Conservation (phyloP, 1,140 invertebrate species). For the Mactra quadrangularis region DNA sequence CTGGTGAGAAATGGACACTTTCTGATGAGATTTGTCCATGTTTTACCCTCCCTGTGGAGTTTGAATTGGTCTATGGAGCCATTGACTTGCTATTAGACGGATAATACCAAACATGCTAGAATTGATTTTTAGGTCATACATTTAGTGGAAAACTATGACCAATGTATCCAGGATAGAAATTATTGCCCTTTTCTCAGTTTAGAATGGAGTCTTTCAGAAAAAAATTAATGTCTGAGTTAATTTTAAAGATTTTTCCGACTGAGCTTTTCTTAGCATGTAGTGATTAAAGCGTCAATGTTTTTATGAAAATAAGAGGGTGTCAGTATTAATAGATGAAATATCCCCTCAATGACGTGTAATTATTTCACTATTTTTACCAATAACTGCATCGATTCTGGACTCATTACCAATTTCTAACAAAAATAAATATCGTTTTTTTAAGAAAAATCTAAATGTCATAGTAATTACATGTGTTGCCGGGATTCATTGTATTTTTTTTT, state of each 20-base stretch:
- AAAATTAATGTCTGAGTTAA: constrained; percentile 25
- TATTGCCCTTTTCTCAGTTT: constrained; percentile 25
- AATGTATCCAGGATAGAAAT: constrained; percentile 21
- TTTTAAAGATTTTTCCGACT: constrained; percentile 27
- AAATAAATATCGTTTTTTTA: too few relatives aligned
- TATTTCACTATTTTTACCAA: constrained; percentile 13
- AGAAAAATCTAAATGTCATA: too few relatives aligned
- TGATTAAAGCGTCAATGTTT: constrained; percentile 34
- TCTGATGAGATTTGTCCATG: constrained; percentile 11
- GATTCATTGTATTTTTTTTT: too few relatives aligned
- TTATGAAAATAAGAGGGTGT: constrained; percentile 48
- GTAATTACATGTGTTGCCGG: too few relatives aligned
- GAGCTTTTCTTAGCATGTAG: constrained; percentile 43
- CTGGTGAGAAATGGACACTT: constrained; percentile 53
- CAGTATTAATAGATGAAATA: constrained; percentile 14
- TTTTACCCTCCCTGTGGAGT: constrained; percentile 26
- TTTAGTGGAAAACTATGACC: neutral
- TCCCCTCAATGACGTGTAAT: constrained; percentile 14
- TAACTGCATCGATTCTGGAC: too few relatives aligned
- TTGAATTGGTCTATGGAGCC: constrained; percentile 45
- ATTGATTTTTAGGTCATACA: neutral
- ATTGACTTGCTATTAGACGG: constrained; percentile 39
- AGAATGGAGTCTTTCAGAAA: constrained; percentile 17
- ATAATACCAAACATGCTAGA: constrained; percentile 5
- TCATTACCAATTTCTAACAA: too few relatives aligned